These are phyloP conservation scores for Cotesia chilonis DNA, from an alignment of 1,140 invertebrate species.

Conservation along the genomic window DNA sequence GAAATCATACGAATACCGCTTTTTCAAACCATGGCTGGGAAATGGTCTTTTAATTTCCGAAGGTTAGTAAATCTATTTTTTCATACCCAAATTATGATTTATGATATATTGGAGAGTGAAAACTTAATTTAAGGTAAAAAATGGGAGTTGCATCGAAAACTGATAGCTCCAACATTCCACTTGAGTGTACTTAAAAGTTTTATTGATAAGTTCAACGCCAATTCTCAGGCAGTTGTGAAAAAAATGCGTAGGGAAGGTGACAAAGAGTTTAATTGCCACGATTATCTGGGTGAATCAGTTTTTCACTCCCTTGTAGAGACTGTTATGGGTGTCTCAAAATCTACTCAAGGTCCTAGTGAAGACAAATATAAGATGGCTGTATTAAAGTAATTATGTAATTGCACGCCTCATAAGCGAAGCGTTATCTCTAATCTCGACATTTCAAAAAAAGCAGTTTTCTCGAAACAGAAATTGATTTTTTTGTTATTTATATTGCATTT, in stretches of 20 bases:
- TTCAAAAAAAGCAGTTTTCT: no score
- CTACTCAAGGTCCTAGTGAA: constrained; percentile 77
- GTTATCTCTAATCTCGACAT: no score
- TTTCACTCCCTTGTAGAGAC: constrained; percentile 85
- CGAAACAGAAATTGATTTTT: no score
- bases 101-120: no score
- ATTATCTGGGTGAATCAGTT: constrained; percentile 85
- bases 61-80: constrained; percentile 64
- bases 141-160: constrained; percentile 82
- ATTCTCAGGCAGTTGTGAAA: constrained; percentile 75
- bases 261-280: constrained; percentile 78
- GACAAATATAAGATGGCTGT: constrained; percentile 85
- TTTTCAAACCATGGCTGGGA: constrained; percentile 80
- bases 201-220: constrained; percentile 82
- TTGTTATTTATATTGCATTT: no score
- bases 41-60: constrained; percentile 78
- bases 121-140: constrained; percentile 70
- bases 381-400: constrained; percentile 70
- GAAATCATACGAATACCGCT: constrained; percentile 76
- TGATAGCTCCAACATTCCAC: constrained; percentile 86
- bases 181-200: constrained; percentile 84
- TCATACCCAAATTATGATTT: no score
- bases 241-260: constrained; percentile 71
- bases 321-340: constrained; percentile 83
- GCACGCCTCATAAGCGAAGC: no score